Percentiles rank a stretch among this genome's conserved stretches.
Conservation (phyloP, 2,113 vertebrate genomes). For the Thermophis baileyi region DNA sequence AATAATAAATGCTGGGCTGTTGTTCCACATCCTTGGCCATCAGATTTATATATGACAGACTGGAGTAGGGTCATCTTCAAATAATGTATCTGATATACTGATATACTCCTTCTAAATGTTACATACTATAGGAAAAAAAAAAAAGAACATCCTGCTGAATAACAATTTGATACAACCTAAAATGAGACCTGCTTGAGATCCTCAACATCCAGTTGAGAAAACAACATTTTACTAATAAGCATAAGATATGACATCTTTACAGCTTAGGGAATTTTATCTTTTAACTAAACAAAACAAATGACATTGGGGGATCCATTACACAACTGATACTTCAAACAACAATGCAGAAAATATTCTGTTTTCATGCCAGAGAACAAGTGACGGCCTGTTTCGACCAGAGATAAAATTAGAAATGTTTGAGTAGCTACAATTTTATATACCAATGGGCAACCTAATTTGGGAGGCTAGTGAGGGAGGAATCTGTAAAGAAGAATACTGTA, state of each 20-base stretch:
- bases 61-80: neutral
- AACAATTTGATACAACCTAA: constrained; percentile 17
- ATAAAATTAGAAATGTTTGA: neutral
- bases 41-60: neutral
- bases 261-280: constrained; percentile 14
- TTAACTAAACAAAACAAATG: neutral
- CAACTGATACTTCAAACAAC: neutral
- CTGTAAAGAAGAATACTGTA: neutral
- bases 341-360: neutral
- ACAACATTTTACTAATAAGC: constrained; percentile 41
- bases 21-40: neutral
- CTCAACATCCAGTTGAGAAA: constrained; percentile 12
- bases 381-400: neutral
- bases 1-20: neutral
- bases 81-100: neutral
- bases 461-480: neutral
- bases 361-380: neutral
- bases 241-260: constrained; percentile 6
- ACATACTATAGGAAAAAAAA: neutral
- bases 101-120: neutral
- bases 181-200: constrained; percentile 21
- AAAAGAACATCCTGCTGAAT: neutral
- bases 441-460: constrained; percentile 5
- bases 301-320: neutral
- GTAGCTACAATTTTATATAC: neutral